Base-by-base conservation (phyloP, 2,888 invertebrate species). In the Acanthacorydalis orientalis region DNA sequence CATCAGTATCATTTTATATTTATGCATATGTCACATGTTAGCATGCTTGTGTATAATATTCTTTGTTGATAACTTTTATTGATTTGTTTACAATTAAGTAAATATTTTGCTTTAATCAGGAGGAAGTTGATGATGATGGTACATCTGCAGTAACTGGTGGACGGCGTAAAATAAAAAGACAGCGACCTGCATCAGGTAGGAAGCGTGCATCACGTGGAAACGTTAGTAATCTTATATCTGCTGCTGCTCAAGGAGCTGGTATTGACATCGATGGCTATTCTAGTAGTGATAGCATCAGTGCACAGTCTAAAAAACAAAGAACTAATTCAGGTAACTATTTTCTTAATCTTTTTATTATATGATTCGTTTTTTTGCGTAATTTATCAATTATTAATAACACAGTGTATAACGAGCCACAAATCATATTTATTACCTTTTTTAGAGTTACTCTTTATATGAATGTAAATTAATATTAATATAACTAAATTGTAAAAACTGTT, bases 241-340 rank as follows among this genome's bases (percentile, higher is more conserved):
- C 71, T 54, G 67, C 72, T 48, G 69, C 72, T 39, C 73, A 75
- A 52, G 69, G 71, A 37, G 70, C 72, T 50, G 73, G 68, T 49
- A 68, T 78, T 58, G 76, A 75, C 51, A 73, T 74, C 51, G 76
- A 77, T 53, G 68, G 70, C 50, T 78, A 77, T 56, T 70, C 70
- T 23, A 59, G 54, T 47, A 61, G 59, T 43, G 51, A 47, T n/a
- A 52, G 49, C 44, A 23, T 46, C 2, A 43, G 46, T 41, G 40
- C 49, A 14, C 46, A 46, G 12, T 46, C 45, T 31, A 53, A 54
- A 49, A 53, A 54, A 32, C 52, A 53, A 31, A 48, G 47, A 37
- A 49, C 53, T 34, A 43, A 49, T 16, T 44, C 48, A 32, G 49
- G 51, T 51, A 46, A 38, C 15, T 42, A 15, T 15, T 38, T 10